Evolutionary conservation across 2,113 vertebrate species (phyloP).

Genomic region (Hippocampus barbouri): DNA sequence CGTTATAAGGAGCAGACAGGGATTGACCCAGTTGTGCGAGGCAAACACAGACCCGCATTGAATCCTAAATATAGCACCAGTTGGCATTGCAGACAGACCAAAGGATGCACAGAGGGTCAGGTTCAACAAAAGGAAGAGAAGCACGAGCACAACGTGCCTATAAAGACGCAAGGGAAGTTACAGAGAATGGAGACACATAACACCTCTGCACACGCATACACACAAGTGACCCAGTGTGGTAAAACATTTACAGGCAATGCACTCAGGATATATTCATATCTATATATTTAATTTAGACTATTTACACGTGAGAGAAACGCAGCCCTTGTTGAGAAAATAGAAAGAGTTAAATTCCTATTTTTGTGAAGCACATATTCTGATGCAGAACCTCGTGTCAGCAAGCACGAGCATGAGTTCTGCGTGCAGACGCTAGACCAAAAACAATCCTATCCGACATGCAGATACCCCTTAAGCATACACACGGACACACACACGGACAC

Average conservation of each 20-base stretch:
- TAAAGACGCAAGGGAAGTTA: slow-evolving; percentile 38
- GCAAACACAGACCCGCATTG: slow-evolving; percentile 63
- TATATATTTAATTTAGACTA: slow-evolving; percentile 70
- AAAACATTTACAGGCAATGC: slow-evolving; percentile 75
- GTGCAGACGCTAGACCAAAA: slow-evolving; percentile 37
- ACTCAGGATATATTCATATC: slow-evolving; percentile 69
- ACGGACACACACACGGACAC: slow-evolving; percentile 27
- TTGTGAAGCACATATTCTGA: slow-evolving; percentile 74
- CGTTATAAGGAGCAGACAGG: slow-evolving; percentile 39
- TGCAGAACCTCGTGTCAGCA: slow-evolving; percentile 50
- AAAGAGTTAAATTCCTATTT: slow-evolving; percentile 66
- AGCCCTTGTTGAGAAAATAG: slow-evolving; percentile 87
- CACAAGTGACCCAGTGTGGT: slow-evolving; percentile 62
- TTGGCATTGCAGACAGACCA: slow-evolving; percentile 65
- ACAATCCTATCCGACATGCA: slow-evolving; percentile 55
- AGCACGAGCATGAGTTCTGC: slow-evolving; percentile 49
- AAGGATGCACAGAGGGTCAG: slow-evolving; percentile 42
- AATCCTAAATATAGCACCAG: slow-evolving; percentile 82
- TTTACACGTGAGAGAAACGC: slow-evolving; percentile 82
- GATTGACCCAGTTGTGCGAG: slow-evolving; percentile 41
- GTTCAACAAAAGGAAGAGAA: slow-evolving; percentile 40
- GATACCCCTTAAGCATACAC: slow-evolving; percentile 39
- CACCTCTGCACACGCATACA: slow-evolving; percentile 24
- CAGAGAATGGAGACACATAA: slow-evolving; percentile 38
- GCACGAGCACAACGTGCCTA: slow-evolving; percentile 36